Evolutionary conservation across 1,140 invertebrate genomes (phyloP).

Genomic region (Diuraphis noxia): DNA sequence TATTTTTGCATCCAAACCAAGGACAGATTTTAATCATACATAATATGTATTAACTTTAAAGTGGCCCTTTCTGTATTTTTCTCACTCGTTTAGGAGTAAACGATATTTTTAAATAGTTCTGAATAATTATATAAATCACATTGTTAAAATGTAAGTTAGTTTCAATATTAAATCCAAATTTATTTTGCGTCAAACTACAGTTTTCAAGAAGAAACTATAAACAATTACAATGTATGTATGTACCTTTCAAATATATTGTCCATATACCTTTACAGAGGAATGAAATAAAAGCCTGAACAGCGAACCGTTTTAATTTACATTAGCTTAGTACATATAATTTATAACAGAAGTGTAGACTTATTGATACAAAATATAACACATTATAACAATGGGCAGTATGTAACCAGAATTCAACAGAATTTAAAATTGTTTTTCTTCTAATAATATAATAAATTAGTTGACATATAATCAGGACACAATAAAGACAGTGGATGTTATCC

Average conservation of each 20-base stretch:
- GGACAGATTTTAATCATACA: neutral
- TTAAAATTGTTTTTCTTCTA: neutral
- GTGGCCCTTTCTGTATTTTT: neutral
- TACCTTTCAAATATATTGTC: neutral
- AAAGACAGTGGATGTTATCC: too few relatives aligned
- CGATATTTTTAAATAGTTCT: neutral
- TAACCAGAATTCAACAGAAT: neutral
- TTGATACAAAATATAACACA: neutral
- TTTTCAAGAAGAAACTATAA: neutral
- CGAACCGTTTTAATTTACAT: neutral
- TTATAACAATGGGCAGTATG: too few relatives aligned
- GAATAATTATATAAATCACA: neutral
- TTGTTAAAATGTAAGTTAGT: neutral
- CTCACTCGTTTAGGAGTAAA: neutral
- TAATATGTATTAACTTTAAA: neutral
- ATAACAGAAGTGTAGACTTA: neutral
- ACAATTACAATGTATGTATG: too few relatives aligned
- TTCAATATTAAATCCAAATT: neutral
- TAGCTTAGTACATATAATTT: neutral
- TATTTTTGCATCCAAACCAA: too few relatives aligned
- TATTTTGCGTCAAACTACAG: neutral
- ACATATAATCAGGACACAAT: neutral
- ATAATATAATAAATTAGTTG: too few relatives aligned
- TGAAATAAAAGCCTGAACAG: neutral
- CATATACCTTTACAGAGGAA: neutral